Conservation (phyloP, 2,113 vertebrate genomes). For the Psammodynastes pulverulentus region DNA sequence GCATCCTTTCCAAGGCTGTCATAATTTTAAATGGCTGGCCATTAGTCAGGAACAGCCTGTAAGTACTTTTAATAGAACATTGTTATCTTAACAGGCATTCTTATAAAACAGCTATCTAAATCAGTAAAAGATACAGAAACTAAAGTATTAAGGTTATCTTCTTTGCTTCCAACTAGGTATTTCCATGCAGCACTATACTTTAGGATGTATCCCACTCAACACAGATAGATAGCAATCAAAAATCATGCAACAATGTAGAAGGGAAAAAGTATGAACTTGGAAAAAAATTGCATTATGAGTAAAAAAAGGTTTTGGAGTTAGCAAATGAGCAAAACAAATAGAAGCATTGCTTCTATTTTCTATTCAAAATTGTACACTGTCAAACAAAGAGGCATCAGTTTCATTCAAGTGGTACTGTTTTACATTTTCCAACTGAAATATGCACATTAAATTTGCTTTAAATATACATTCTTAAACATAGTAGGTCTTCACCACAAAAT, state of each 20-base stretch:
- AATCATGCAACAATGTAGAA: background rate
- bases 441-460: slow-evolving; percentile 46
- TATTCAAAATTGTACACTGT: slow-evolving; percentile 11
- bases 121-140: background rate
- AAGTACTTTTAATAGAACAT: background rate
- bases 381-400: background rate
- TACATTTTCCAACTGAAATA: slow-evolving; percentile 49
- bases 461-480: slow-evolving; percentile 51
- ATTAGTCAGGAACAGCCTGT: background rate
- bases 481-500: slow-evolving; percentile 16
- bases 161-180: background rate
- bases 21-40: background rate
- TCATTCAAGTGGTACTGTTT: background rate
- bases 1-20: background rate
- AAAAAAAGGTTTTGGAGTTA: background rate
- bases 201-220: background rate
- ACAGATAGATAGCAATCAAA: background rate
- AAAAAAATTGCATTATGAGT: background rate
- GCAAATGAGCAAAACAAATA: background rate
- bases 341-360: background rate
- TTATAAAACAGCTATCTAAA: background rate
- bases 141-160: background rate
- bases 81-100: background rate
- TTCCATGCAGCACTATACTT: background rate
- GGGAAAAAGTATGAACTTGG: background rate